These are phyloP conservation scores for Streptopelia turtur DNA, from an alignment of 2,797 vertebrate species.

Conservation along the genomic window DNA sequence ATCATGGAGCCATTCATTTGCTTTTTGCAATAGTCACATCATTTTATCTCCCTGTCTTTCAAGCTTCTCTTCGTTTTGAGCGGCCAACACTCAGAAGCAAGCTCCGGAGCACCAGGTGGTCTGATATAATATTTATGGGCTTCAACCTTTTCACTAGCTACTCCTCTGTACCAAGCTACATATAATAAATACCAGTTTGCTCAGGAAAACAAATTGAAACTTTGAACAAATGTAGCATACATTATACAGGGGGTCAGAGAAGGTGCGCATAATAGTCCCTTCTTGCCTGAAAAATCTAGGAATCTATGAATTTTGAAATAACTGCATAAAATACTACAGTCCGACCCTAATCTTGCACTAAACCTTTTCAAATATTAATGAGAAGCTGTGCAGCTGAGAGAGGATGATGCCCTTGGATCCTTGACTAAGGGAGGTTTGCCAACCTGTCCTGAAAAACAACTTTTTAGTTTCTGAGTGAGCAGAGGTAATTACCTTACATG, in stretches of 20 bases:
- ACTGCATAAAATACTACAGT: constrained; percentile 21
- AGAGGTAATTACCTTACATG: background rate
- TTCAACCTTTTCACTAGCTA: constrained; percentile 22
- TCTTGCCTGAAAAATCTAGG: constrained; percentile 4
- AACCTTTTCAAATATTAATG: constrained; percentile 58
- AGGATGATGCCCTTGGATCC: background rate
- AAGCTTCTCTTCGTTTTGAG: background rate
- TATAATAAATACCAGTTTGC: constrained; percentile 40
- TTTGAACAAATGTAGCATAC: constrained; percentile 50
- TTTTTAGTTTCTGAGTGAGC: background rate
- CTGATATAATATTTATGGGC: constrained; percentile 65
- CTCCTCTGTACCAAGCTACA: background rate
- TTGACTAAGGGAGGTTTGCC: background rate
- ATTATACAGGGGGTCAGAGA: constrained; percentile 21
- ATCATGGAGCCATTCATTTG: background rate
- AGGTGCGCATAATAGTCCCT: constrained; percentile 25
- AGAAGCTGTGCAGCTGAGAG: constrained; percentile 3
- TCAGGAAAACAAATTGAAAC: constrained; percentile 65
- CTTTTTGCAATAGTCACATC: background rate
- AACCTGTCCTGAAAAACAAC: background rate
- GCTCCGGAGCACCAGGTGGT: constrained; percentile 50
- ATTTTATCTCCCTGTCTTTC: background rate
- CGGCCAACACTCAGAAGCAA: background rate
- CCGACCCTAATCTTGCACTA: background rate
- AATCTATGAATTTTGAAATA: constrained; percentile 61